These are phyloP conservation scores for Dryomyza anilis DNA, from an alignment of 2,888 invertebrate genomes.

Conservation along the genomic window DNA sequence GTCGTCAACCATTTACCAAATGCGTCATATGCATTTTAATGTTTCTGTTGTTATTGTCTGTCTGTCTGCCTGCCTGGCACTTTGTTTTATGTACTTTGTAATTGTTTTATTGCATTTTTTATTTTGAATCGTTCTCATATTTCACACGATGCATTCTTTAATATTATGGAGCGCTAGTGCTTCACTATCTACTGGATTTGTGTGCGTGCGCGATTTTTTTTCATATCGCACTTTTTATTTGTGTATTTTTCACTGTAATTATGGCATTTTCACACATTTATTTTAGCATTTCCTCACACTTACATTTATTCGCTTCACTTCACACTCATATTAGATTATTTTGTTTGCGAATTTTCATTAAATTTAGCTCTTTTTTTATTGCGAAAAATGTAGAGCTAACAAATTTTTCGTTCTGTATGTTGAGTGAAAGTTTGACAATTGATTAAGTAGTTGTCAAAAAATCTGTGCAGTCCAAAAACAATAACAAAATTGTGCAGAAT, in stretches of 20 bases:
- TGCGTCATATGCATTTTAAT: too few species aligned
- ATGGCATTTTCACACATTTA: not conserved
- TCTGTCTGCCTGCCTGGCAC: too few species aligned
- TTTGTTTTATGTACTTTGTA: not conserved
- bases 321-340: too few species aligned
- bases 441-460: not conserved
- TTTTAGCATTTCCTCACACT: too few species aligned
- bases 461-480: constrained; percentile 2
- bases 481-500: not conserved
- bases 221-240: too few species aligned
- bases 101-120: too few species aligned
- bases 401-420: constrained; percentile 18
- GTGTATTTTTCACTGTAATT: not conserved
- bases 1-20: too few species aligned
- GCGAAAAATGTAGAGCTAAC: not conserved
- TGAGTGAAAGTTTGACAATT: constrained; percentile 38
- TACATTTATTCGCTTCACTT: too few species aligned
- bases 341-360: too few species aligned
- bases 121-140: not conserved
- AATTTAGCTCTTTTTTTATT: constrained; percentile 14
- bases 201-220: too few species aligned
- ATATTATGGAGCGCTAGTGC: constrained; percentile 7
- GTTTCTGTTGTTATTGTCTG: too few species aligned
- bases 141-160: not conserved
- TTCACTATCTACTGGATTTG: not conserved